These are phyloP conservation scores for Lipotes vexillifer DNA, from an alignment of 2,113 vertebrate genomes.

Conservation along the genomic window DNA sequence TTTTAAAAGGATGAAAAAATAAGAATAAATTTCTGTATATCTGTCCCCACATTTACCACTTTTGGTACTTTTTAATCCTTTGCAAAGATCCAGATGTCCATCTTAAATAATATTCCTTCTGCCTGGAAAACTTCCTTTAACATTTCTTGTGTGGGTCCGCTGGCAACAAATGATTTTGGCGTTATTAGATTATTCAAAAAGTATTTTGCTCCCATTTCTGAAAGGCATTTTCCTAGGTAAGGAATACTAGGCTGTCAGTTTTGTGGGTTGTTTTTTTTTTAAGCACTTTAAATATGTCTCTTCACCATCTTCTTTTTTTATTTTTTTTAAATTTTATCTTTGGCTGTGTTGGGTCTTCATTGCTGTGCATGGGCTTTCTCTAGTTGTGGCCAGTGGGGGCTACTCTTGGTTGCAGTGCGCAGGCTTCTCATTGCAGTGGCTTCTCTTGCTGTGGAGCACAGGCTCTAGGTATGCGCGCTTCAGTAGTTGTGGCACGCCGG, in stretches of 20 bases:
- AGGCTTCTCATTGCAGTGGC: too few species aligned
- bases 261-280: not conserved
- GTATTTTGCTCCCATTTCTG: not conserved
- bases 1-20: not conserved
- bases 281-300: not conserved
- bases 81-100: not conserved
- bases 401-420: too few species aligned
- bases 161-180: not conserved
- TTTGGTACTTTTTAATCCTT: not conserved
- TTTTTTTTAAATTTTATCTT: too few species aligned
- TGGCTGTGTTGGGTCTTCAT: too few species aligned
- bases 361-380: too few species aligned
- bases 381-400: too few species aligned
- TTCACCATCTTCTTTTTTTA: not conserved
- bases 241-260: not conserved
- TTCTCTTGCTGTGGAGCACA: too few species aligned
- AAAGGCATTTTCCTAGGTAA: not conserved
- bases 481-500: too few species aligned
- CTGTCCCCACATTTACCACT: not conserved
- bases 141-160: not conserved
- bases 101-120: not conserved
- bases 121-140: not conserved
- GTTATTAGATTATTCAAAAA: not conserved
- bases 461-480: too few species aligned
- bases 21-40: not conserved